These are phyloP conservation scores for Deilephila elpenor DNA, from an alignment of 2,888 invertebrate species.

Conservation along the genomic window DNA sequence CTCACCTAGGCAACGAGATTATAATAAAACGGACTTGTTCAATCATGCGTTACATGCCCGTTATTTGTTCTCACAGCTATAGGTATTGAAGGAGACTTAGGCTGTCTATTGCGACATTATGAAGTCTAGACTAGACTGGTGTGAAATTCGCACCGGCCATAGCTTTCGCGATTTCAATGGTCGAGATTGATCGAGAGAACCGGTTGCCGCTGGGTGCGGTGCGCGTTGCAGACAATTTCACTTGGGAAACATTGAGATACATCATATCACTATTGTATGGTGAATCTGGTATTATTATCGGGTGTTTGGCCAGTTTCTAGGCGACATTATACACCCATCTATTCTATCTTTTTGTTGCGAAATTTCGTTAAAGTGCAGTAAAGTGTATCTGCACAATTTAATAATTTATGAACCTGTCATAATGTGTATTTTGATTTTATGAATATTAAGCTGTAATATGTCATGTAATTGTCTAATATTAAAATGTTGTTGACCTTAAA, in stretches of 20 bases:
- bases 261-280: constrained; percentile 31
- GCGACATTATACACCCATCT: neutral
- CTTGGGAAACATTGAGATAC: constrained; percentile 45
- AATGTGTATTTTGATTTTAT: too few relatives aligned
- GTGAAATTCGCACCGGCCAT: constrained; percentile 79
- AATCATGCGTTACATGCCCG: constrained; percentile 62
- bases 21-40: constrained; percentile 51
- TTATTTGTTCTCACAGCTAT: constrained; percentile 76
- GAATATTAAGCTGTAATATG: too few relatives aligned
- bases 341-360: too few relatives aligned
- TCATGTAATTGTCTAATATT: neutral
- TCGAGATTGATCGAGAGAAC: constrained; percentile 73
- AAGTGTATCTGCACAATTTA: too few relatives aligned
- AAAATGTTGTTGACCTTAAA: neutral
- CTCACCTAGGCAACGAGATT: constrained; percentile 43
- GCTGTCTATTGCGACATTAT: constrained; percentile 67
- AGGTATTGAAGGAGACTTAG: constrained; percentile 60
- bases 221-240: constrained; percentile 42
- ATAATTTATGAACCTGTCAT: too few relatives aligned
- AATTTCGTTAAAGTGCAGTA: too few relatives aligned
- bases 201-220: constrained; percentile 61
- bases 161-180: constrained; percentile 78
- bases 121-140: constrained; percentile 77
- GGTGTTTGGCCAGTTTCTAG: neutral
- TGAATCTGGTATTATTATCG: constrained; percentile 1